Percentiles rank a stretch among this genome's conserved stretches.
Conservation (phyloP, 2,797 vertebrate genomes). For the Phoebastria nigripes region DNA sequence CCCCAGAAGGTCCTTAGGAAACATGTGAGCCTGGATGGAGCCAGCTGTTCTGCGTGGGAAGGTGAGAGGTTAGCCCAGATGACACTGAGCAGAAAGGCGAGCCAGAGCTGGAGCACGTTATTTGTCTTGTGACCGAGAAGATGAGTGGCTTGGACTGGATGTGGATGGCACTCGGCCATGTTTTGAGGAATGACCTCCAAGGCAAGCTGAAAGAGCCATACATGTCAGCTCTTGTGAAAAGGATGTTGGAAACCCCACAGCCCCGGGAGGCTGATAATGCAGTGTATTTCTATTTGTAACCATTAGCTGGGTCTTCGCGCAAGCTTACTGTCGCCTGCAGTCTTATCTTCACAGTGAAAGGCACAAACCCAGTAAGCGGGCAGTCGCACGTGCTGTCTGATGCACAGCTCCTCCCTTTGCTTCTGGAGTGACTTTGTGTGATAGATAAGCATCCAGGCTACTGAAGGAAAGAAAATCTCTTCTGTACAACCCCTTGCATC, state of each 20-base stretch:
- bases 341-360: not conserved
- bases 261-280: not conserved
- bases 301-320: not conserved
- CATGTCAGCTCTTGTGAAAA: not conserved
- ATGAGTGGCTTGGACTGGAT: not conserved
- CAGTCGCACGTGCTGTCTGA: not conserved
- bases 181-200: not conserved
- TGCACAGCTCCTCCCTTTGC: not conserved
- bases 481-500: not conserved
- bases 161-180: rapidly evolving
- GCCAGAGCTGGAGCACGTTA: not conserved
- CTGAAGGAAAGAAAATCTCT: not conserved
- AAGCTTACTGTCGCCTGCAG: not conserved
- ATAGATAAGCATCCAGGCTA: not conserved
- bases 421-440: not conserved
- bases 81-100: not conserved
- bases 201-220: not conserved
- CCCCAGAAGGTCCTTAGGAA: not conserved
- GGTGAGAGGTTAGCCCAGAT: not conserved
- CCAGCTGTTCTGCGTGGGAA: conserved; percentile 24
- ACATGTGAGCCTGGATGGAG: not conserved
- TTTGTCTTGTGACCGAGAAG: not conserved
- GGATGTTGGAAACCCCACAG: not conserved
- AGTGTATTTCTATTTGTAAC: not conserved
- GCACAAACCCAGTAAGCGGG: not conserved